Conservation (phyloP, 2,888 invertebrate genomes). For the Ceratothoa steindachneri region DNA sequence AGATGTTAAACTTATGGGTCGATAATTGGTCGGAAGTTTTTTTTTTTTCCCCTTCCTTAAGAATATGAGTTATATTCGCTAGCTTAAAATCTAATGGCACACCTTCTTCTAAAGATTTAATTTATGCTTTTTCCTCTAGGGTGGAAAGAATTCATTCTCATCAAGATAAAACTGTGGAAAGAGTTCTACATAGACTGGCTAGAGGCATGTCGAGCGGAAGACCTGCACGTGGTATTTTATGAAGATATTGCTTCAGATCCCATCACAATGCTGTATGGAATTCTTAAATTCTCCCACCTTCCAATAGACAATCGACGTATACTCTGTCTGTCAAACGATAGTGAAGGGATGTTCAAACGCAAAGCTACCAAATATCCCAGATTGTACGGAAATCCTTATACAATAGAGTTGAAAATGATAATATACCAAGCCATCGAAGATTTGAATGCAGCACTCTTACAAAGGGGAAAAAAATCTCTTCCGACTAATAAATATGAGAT, state of each 20-base stretch:
- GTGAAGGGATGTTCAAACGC: slow-evolving; percentile 39
- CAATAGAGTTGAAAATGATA: slow-evolving; percentile 24
- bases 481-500: slow-evolving; percentile 40
- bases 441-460: slow-evolving; percentile 17
- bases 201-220: slow-evolving; percentile 7
- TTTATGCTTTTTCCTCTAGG: slow-evolving; percentile 30
- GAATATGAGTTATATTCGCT: too few relatives aligned
- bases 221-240: slow-evolving; percentile 41
- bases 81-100: too few relatives aligned
- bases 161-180: slow-evolving; percentile 45
- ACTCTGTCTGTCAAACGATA: slow-evolving; percentile 26
- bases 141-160: slow-evolving; percentile 45
- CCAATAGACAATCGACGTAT: slow-evolving; percentile 26
- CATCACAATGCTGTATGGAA: slow-evolving; percentile 22
- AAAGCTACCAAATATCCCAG: slow-evolving; percentile 12
- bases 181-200: slow-evolving; percentile 48
- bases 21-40: too few relatives aligned
- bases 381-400: slow-evolving; percentile 29
- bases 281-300: slow-evolving; percentile 33
- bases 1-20: too few relatives aligned
- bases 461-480: slow-evolving; percentile 18
- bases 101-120: too few relatives aligned
- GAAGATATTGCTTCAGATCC: slow-evolving; percentile 37
- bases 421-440: slow-evolving; percentile 35
- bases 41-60: too few relatives aligned